phyloP scores from a whole-genome alignment of 2,888 invertebrate genomes.

The Fragum fragum region DNA sequence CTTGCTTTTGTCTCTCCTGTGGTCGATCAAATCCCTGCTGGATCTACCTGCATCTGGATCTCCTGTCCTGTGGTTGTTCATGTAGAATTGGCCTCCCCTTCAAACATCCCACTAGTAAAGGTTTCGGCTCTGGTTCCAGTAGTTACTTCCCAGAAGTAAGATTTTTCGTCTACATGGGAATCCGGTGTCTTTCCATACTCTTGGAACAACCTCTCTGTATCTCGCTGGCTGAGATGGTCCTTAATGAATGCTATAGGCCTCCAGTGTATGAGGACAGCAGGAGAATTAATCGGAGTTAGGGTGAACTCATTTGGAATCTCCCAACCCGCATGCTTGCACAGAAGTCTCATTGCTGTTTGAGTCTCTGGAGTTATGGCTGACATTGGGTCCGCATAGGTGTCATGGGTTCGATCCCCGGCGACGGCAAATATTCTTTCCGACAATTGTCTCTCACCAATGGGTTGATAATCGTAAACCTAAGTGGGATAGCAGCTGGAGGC shows the following conservation, averaged over 20 bases:
- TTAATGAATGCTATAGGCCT: too few species aligned
- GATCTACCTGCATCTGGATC: neutral
- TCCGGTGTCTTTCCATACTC: neutral
- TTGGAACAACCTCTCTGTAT: neutral
- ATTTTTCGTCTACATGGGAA: neutral
- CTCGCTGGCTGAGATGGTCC: neutral
- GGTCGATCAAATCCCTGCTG: too few species aligned
- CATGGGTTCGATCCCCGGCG: too few species aligned
- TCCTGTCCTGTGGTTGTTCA: neutral
- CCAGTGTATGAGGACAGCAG: too few species aligned
- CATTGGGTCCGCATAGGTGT: too few species aligned
- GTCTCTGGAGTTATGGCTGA: neutral
- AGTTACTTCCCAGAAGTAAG: too few species aligned
- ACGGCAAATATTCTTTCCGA: too few species aligned
- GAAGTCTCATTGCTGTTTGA: neutral
- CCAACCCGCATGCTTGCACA: neutral
- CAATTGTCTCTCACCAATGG: too few species aligned
- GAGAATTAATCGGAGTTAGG: too few species aligned
- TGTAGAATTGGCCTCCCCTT: neutral
- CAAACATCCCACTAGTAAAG: neutral
- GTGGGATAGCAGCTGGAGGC: too few species aligned
- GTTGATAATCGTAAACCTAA: too few species aligned
- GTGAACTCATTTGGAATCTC: neutral
- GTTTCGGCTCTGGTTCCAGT: neutral
- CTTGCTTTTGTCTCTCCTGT: neutral